A percentile compares a stretch with the other conserved stretches of the same genome.
phyloP scores from a whole-genome alignment of 2,113 vertebrate genomes.

The Formicarius rufipectus region DNA sequence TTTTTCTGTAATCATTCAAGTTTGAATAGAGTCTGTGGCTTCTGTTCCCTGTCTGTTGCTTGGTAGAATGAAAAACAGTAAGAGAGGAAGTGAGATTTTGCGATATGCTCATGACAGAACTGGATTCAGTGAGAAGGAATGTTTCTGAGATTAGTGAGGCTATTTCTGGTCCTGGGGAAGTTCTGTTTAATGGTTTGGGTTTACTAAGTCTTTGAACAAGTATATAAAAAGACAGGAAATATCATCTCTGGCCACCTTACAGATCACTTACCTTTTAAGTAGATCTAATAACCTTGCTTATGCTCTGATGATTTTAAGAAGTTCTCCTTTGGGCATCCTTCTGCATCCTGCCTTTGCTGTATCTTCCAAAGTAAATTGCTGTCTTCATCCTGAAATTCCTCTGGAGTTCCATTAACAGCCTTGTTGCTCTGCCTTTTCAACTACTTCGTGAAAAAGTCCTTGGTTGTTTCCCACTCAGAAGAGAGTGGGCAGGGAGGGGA shows the following conservation, averaged over 20 bases:
- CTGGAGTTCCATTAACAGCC: background rate
- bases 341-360: background rate
- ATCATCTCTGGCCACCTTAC: background rate
- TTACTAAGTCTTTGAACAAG: background rate
- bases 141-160: background rate
- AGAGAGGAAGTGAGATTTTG: background rate
- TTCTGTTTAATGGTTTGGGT: background rate
- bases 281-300: conserved; percentile 24
- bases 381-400: background rate
- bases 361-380: background rate
- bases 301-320: conserved; percentile 6
- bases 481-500: too few relatives aligned
- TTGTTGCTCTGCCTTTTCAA: background rate
- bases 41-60: background rate
- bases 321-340: background rate
- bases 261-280: conserved; percentile 37
- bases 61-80: background rate
- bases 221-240: background rate
- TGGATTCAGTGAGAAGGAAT: background rate
- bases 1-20: background rate
- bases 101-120: rapidly evolving
- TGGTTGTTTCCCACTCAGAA: background rate
- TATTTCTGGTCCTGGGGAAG: background rate
- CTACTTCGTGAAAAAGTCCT: background rate
- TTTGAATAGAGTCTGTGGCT: background rate